Percentiles rank a stretch among this genome's conserved stretches.
Conservation (phyloP, 2,797 vertebrate species). For the Avahi laniger region DNA sequence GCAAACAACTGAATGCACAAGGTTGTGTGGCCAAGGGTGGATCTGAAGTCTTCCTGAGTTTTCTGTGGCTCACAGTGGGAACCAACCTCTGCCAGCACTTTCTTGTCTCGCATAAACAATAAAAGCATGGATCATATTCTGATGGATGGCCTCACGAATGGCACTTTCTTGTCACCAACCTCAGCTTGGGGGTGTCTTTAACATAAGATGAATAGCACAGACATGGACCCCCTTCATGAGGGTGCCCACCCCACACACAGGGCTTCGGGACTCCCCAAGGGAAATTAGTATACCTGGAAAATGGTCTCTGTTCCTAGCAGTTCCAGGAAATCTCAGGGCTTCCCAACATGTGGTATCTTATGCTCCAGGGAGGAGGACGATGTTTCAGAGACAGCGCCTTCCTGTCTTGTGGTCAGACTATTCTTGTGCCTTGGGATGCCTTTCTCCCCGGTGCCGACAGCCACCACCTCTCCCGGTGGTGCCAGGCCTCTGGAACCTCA, state of each 20-base stretch:
- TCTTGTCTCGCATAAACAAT: neutral
- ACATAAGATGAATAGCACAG: neutral
- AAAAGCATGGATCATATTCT: neutral
- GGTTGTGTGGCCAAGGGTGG: neutral
- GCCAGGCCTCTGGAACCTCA: neutral
- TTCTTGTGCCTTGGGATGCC: conserved; percentile 57
- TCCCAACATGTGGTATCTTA: conserved; percentile 29
- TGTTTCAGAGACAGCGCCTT: conserved; percentile 28
- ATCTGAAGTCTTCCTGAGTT: neutral
- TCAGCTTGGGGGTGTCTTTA: neutral
- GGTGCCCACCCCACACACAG: neutral
- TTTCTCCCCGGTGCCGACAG: conserved; percentile 45
- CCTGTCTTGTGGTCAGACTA: conserved; percentile 64
- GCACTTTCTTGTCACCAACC: neutral
- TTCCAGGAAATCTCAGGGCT: neutral
- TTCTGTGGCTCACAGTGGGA: neutral
- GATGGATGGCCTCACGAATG: accelerated
- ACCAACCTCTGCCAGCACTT: neutral
- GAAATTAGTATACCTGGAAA: neutral
- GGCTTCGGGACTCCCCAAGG: neutral
- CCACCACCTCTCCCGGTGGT: neutral
- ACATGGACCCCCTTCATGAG: neutral
- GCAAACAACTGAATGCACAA: accelerated
- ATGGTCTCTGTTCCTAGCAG: neutral
- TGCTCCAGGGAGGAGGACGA: neutral